These are phyloP conservation scores for Platycheirus rosarum DNA, from an alignment of 2,888 invertebrate genomes.

Conservation along the genomic window DNA sequence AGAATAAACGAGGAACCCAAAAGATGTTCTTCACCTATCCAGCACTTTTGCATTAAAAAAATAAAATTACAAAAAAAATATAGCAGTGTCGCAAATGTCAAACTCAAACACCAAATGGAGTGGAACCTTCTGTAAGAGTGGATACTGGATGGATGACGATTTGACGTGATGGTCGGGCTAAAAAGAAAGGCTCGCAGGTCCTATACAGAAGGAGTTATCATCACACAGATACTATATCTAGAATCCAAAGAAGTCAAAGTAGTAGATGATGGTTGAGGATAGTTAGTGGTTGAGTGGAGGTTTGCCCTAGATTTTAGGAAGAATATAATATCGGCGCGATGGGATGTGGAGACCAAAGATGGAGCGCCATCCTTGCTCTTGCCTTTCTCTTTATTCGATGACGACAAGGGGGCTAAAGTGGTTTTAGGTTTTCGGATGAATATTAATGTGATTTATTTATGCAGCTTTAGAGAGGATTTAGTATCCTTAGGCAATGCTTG, in stretches of 20 bases:
- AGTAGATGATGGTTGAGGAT: constrained; percentile 56
- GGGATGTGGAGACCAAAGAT: background rate
- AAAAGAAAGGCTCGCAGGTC: constrained; percentile 6
- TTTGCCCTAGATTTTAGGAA: constrained; percentile 67
- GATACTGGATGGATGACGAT: constrained; percentile 52
- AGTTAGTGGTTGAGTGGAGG: constrained; percentile 64
- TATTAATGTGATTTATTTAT: constrained; percentile 74
- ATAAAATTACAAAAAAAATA: constrained; percentile 22
- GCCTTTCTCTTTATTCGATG: background rate
- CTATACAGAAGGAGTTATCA: constrained; percentile 26
- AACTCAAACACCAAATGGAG: constrained; percentile 72
- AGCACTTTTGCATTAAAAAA: constrained; percentile 51
- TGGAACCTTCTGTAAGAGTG: constrained; percentile 67
- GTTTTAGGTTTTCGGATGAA: constrained; percentile 69
- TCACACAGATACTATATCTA: constrained; percentile 4
- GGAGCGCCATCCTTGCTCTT: constrained; percentile 3
- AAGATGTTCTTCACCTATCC: constrained; percentile 5
- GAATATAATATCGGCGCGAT: constrained; percentile 41
- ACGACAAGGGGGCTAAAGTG: constrained; percentile 55
- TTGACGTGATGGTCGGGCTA: constrained; percentile 40
- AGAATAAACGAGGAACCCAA: background rate
- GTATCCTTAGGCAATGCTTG: constrained; percentile 62
- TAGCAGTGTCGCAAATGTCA: constrained; percentile 66
- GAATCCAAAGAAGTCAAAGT: background rate
- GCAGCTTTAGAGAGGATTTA: constrained; percentile 67